These are phyloP conservation scores for Meteorus colon DNA, from an alignment of 2,888 invertebrate species.

Conservation along the genomic window DNA sequence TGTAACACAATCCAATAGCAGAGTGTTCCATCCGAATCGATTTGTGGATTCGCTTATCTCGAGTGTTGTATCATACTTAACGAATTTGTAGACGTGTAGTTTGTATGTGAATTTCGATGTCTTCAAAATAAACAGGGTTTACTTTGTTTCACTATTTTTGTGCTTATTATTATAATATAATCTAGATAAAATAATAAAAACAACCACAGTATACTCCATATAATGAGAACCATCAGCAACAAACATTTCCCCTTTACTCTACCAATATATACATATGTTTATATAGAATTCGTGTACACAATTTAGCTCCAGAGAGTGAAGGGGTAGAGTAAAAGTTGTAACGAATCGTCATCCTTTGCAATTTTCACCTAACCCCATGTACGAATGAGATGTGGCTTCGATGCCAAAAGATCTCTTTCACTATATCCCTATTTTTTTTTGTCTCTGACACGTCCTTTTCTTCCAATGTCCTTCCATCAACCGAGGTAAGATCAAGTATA, in stretches of 20 bases:
- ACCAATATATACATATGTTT: neutral
- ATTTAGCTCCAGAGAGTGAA: slow-evolving; percentile 21
- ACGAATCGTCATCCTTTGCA: slow-evolving; percentile 28
- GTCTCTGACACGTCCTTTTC: neutral
- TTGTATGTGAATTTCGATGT: no score
- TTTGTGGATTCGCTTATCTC: no score
- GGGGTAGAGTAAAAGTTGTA: neutral
- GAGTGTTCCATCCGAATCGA: no score
- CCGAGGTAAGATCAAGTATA: slow-evolving; percentile 5
- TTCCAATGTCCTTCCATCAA: neutral
- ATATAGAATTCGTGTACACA: neutral
- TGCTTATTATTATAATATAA: no score
- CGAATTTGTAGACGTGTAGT: no score
- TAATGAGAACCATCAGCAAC: neutral
- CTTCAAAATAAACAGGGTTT: no score
- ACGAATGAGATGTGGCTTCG: slow-evolving; percentile 6
- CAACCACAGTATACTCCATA: no score
- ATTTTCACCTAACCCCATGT: slow-evolving; percentile 37
- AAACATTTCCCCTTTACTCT: neutral
- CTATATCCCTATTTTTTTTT: neutral
- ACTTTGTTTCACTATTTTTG: no score
- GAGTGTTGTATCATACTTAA: no score
- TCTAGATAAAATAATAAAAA: no score
- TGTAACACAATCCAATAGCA: no score
- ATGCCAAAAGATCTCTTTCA: neutral